These are phyloP conservation scores for Sinocyclocheilus anophthalmus DNA, from an alignment of 2,113 vertebrate genomes.

Conservation along the genomic window DNA sequence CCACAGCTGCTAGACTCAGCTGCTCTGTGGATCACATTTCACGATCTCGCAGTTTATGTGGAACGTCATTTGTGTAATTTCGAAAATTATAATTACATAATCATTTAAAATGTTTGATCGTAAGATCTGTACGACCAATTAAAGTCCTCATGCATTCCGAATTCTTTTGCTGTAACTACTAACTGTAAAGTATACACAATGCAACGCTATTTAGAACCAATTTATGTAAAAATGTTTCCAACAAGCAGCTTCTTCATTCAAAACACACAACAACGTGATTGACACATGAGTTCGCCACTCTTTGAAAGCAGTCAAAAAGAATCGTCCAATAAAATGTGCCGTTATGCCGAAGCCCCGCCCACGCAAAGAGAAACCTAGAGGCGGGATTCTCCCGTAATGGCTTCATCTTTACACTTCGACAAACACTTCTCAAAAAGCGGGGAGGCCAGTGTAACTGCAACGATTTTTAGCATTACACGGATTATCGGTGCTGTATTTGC, in stretches of 20 bases:
- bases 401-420: conserved; percentile 16
- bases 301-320: not conserved
- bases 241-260: conserved; percentile 10
- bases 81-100: not conserved
- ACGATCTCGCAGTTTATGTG: no score
- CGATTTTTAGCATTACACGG: not conserved
- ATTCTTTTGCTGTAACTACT: not conserved
- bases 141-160: not conserved
- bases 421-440: not conserved
- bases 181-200: not conserved
- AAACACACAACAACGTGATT: conserved; percentile 13
- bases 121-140: not conserved
- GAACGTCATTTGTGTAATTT: not conserved
- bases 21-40: not conserved
- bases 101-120: not conserved
- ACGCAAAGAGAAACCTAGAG: conserved; percentile 46
- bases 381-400: conserved; percentile 47
- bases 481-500: not conserved
- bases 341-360: conserved; percentile 33
- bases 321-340: conserved; percentile 33
- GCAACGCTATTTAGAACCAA: not conserved
- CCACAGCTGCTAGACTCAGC: conserved; percentile 11
- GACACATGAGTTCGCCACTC: conserved; percentile 31
- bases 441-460: not conserved
- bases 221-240: conserved; percentile 8